Evolutionary conservation across 2,888 invertebrate species (phyloP).

Genomic region (Ischnura elegans): DNA sequence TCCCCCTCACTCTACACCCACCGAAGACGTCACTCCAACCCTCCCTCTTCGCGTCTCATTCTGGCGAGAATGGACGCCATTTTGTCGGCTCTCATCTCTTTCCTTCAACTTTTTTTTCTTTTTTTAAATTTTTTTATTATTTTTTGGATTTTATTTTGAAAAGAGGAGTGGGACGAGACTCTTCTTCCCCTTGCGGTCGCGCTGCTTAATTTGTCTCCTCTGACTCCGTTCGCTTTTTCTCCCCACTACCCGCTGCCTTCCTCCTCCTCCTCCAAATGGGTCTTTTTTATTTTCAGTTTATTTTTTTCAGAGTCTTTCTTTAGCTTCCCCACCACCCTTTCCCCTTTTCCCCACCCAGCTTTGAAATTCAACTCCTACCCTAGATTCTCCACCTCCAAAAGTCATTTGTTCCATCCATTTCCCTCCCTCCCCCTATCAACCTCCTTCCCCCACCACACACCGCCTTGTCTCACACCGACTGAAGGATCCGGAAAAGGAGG

Average conservation of each 20-base stretch:
- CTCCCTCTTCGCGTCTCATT: background rate
- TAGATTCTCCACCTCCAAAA: background rate
- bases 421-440: no score
- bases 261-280: background rate
- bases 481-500: constrained; percentile 6
- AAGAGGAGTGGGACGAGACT: background rate
- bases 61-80: constrained; percentile 31
- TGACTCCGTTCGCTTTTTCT: background rate
- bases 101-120: no score
- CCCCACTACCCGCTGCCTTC: background rate
- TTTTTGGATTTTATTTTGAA: background rate
- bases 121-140: no score
- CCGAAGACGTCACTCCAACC: background rate
- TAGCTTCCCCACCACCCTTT: background rate
- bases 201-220: constrained; percentile 42
- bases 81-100: constrained; percentile 23
- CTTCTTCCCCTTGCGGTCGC: background rate
- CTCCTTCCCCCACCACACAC: no score
- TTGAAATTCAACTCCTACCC: background rate
- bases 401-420: background rate
- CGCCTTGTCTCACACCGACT: background rate
- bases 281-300: background rate
- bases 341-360: background rate
- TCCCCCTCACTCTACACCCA: background rate
- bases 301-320: background rate